These are phyloP conservation scores for Thalassaphorura encarpata DNA, from an alignment of 1,140 invertebrate genomes.

Conservation along the genomic window DNA sequence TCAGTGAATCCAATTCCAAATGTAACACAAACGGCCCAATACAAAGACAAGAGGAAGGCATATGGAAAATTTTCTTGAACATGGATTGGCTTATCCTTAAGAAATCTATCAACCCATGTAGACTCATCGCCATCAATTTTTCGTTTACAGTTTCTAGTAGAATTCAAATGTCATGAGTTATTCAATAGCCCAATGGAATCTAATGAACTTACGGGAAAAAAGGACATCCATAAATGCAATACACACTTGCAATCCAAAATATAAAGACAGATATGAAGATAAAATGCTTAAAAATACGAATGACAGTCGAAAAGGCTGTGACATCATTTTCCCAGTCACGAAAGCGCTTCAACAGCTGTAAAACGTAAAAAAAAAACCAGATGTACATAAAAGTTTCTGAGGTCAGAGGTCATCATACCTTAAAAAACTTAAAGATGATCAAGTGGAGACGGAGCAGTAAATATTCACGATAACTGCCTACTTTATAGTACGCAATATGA, in stretches of 20 bases:
- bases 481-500: neutral
- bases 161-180: neutral
- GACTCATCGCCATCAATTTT: neutral
- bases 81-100: neutral
- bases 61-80: neutral
- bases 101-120: neutral
- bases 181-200: neutral
- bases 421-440: neutral
- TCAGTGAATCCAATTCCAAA: constrained; percentile 11
- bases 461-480: neutral
- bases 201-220: constrained; percentile 8
- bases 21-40: constrained; percentile 7
- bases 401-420: neutral
- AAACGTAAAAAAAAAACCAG: neutral
- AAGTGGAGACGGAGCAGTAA: neutral
- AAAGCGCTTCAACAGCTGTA: constrained; percentile 3
- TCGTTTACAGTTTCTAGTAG: neutral
- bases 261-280: constrained; percentile 13
- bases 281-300: constrained; percentile 9
- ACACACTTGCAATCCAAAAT: neutral
- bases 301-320: neutral
- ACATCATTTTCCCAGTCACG: constrained; percentile 12
- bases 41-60: constrained; percentile 2
- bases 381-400: neutral
- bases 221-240: neutral